Conservation (phyloP, 2,888 invertebrate species). For the Crematogaster levior region DNA sequence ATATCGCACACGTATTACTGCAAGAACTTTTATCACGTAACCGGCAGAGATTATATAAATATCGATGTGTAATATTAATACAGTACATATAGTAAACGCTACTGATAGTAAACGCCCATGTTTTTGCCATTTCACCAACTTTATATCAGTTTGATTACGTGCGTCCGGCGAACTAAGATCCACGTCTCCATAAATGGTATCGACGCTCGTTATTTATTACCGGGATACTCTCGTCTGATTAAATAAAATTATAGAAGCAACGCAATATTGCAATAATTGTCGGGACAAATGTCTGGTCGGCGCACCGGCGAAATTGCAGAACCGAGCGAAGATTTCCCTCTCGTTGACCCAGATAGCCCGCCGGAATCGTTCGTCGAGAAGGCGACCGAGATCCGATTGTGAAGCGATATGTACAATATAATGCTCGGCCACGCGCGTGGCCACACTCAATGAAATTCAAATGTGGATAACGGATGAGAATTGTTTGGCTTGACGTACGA, state of each 20-base stretch:
- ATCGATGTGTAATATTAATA: constrained; percentile 20
- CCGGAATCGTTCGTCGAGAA: constrained; percentile 61
- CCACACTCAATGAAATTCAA: constrained; percentile 22
- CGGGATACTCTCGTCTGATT: not conserved
- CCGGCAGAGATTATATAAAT: constrained; percentile 27
- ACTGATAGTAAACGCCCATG: constrained; percentile 6
- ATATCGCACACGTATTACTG: not conserved
- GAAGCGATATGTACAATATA: constrained; percentile 56
- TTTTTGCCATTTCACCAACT: constrained; percentile 14
- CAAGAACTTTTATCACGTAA: constrained; percentile 17
- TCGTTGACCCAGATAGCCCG: constrained; percentile 70
- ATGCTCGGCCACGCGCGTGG: not conserved
- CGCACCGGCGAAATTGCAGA: constrained; percentile 61
- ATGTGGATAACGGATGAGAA: constrained; percentile 1
- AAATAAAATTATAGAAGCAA: not conserved
- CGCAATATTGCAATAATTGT: not conserved
- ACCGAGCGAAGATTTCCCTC: constrained; percentile 64
- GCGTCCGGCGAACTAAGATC: not conserved
- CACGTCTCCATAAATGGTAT: not conserved
- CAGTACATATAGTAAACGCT: too few species aligned
- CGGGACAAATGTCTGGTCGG: constrained; percentile 36
- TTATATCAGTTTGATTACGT: constrained; percentile 17
- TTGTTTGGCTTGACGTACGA: not conserved
- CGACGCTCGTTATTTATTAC: not conserved
- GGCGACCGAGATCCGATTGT: constrained; percentile 50